Evolutionary conservation across 2,797 vertebrate species (phyloP).

Genomic region (Microctenopoma lineatum): DNA sequence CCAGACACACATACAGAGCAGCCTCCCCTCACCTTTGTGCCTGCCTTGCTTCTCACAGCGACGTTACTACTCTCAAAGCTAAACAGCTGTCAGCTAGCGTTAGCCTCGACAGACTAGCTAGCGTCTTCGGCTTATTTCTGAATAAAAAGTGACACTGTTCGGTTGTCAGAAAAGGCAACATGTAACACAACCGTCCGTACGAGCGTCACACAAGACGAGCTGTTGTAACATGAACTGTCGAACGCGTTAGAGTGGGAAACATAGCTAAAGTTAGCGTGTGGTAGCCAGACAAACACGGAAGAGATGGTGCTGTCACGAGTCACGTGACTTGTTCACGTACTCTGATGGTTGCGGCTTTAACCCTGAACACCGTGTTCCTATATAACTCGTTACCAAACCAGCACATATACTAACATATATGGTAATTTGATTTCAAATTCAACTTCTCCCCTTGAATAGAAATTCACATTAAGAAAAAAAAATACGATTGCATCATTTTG

Average conservation of each 20-base stretch:
- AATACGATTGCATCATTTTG: too few relatives aligned
- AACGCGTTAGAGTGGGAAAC: background rate
- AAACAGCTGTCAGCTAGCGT: constrained; percentile 55
- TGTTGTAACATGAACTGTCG: background rate
- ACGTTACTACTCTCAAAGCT: constrained; percentile 28
- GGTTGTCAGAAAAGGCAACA: background rate
- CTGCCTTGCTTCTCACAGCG: constrained; percentile 35
- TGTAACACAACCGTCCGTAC: background rate
- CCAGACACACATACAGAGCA: background rate
- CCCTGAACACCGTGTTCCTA: constrained; percentile 1
- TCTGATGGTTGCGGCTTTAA: background rate
- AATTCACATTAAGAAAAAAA: too few relatives aligned
- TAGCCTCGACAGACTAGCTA: constrained; percentile 20
- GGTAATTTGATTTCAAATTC: too few relatives aligned
- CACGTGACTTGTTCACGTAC: constrained; percentile 49
- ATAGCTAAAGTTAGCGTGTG: constrained; percentile 19
- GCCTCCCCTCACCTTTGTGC: constrained; percentile 46
- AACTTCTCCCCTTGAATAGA: too few relatives aligned
- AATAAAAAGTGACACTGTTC: background rate
- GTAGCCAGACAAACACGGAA: constrained; percentile 29
- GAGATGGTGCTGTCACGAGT: constrained; percentile 7
- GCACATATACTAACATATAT: too few relatives aligned
- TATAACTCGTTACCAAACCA: too few relatives aligned
- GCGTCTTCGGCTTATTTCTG: constrained; percentile 7
- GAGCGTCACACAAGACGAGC: background rate